Conservation (phyloP, 2,113 vertebrate genomes). For the Salvelinus alpinus region DNA sequence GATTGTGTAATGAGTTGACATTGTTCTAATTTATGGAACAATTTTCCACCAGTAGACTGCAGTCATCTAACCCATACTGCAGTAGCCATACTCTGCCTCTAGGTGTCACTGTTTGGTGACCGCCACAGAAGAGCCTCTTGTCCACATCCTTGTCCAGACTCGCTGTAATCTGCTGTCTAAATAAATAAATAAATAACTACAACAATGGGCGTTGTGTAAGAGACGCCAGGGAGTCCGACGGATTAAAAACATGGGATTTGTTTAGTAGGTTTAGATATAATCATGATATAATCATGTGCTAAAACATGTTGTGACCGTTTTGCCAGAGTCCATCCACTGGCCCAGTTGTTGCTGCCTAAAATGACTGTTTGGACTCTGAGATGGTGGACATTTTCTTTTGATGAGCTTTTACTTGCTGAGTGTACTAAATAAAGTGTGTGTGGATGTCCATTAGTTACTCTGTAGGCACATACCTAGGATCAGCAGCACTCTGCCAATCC, state of each 20-base stretch:
- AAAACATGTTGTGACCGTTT: background rate
- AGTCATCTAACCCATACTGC: background rate
- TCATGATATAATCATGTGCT: conserved; percentile 49
- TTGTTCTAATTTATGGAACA: background rate
- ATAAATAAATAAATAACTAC: conserved; percentile 45
- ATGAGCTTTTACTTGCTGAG: too few relatives aligned
- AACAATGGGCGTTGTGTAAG: conserved; percentile 62
- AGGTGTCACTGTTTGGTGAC: conserved; percentile 57
- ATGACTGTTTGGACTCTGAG: background rate
- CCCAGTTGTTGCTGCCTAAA: conserved; percentile 1
- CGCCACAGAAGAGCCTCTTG: background rate
- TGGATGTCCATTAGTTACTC: too few relatives aligned
- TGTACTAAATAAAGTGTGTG: too few relatives aligned
- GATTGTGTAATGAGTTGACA: background rate
- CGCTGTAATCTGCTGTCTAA: background rate
- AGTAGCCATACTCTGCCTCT: conserved; percentile 25
- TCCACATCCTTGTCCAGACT: too few relatives aligned
- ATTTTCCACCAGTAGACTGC: background rate
- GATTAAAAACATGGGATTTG: conserved; percentile 53
- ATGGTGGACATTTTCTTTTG: background rate
- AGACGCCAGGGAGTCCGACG: conserved; percentile 13
- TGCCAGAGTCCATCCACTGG: background rate
- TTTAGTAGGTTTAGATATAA: conserved; percentile 49
- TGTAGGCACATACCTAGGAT: too few relatives aligned
- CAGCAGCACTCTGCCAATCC: too few relatives aligned